A percentile compares a stretch with the other conserved stretches of the same genome.
phyloP scores from a whole-genome alignment of 1,140 invertebrate genomes.

The Nilaparvata lugens region DNA sequence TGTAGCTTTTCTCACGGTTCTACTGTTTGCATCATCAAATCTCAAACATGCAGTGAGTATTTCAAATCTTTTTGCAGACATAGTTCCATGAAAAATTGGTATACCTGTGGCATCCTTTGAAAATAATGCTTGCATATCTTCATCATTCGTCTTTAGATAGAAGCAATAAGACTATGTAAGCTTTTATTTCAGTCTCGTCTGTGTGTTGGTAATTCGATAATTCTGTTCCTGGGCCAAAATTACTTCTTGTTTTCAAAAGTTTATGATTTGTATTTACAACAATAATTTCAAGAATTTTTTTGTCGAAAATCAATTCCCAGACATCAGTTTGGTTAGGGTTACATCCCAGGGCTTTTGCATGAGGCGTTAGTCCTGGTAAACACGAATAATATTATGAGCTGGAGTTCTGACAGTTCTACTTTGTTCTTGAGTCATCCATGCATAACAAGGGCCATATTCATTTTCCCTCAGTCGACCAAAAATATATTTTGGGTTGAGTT shows the following conservation, averaged over 20 bases:
- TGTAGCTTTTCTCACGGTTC: constrained; percentile 19
- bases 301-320: constrained; percentile 10
- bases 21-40: constrained; percentile 31
- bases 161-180: constrained; percentile 12
- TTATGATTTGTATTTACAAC: constrained; percentile 14
- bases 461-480: constrained; percentile 9
- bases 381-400: not conserved
- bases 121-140: constrained; percentile 2
- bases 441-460: not conserved
- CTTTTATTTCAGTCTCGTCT: constrained; percentile 11
- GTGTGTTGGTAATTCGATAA: constrained; percentile 5
- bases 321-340: constrained; percentile 4
- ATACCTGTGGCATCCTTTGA: constrained; percentile 11
- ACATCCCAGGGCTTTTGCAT: constrained; percentile 2
- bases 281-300: constrained; percentile 12
- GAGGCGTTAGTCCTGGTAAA: not conserved
- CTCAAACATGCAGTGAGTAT: constrained; percentile 30
- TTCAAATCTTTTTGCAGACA: constrained; percentile 27
- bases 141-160: constrained; percentile 8
- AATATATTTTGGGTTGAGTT: not conserved
- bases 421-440: not conserved
- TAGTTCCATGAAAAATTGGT: constrained; percentile 19
- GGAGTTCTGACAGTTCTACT: not conserved
- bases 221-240: not conserved
- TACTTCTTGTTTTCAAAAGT: not conserved